Evolutionary conservation across 2,113 vertebrate genomes (phyloP).

Genomic region (Poeciliopsis occidentalis): DNA sequence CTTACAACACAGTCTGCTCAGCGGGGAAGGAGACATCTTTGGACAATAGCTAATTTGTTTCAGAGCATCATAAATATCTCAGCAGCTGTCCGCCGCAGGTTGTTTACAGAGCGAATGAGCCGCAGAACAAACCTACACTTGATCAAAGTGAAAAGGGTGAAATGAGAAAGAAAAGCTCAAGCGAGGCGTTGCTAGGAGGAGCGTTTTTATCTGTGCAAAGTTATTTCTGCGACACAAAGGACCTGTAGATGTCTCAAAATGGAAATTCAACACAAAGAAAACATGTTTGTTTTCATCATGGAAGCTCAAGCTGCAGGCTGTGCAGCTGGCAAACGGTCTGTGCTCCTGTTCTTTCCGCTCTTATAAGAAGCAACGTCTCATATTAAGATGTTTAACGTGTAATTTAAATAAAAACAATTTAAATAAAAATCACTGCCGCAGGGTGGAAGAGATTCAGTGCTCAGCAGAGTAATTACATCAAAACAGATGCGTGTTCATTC

Average conservation of each 20-base stretch:
- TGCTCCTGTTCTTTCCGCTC: background rate
- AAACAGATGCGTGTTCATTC: slow-evolving; percentile 8
- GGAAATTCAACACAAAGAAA: slow-evolving; percentile 5
- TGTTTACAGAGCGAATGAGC: slow-evolving; percentile 37
- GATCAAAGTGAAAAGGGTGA: slow-evolving; percentile 49
- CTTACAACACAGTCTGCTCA: background rate
- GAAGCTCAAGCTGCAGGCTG: slow-evolving; percentile 21
- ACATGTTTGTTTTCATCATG: slow-evolving; percentile 10
- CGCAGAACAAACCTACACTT: slow-evolving; percentile 37
- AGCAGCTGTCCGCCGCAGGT: slow-evolving; percentile 35
- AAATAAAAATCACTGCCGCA: slow-evolving; percentile 2
- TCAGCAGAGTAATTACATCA: background rate
- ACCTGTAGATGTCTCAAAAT: slow-evolving; percentile 10
- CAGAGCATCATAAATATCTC: slow-evolving; percentile 5
- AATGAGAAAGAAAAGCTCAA: slow-evolving; percentile 16
- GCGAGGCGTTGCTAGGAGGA: slow-evolving; percentile 39
- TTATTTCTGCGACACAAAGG: slow-evolving; percentile 31
- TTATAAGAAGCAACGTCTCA: slow-evolving; percentile 1
- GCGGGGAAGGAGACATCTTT: slow-evolving; percentile 17
- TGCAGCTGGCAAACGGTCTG: slow-evolving; percentile 3
- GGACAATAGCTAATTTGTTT: slow-evolving; percentile 60
- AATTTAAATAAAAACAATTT: background rate
- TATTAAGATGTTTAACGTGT: slow-evolving; percentile 9
- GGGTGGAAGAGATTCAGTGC: slow-evolving; percentile 9
- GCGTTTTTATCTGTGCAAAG: slow-evolving; percentile 14